These are phyloP conservation scores for Dolomedes plantarius DNA, from an alignment of 2,888 invertebrate species.

Conservation along the genomic window DNA sequence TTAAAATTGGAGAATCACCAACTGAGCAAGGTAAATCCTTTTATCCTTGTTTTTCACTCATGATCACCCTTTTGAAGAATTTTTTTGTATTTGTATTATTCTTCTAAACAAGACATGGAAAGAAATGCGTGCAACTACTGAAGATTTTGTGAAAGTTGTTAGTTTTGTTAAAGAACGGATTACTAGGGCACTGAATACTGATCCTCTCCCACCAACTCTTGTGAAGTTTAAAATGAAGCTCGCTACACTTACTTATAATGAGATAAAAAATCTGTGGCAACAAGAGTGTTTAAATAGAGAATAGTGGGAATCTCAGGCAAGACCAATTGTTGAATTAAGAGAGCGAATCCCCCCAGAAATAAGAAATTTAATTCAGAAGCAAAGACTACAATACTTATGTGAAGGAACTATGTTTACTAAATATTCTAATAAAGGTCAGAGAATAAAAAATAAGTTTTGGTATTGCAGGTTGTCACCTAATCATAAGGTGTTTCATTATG, in stretches of 20 bases:
- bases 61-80: constrained; percentile 96
- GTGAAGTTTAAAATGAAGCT: constrained; percentile 79
- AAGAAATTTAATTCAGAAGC: constrained; percentile 90
- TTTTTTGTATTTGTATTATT: constrained; percentile 94
- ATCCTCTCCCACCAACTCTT: constrained; percentile 76
- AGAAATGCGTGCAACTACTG: constrained; percentile 97
- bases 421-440: constrained; percentile 85
- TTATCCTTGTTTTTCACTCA: constrained; percentile 96
- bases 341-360: constrained; percentile 96
- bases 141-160: constrained; percentile 96
- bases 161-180: constrained; percentile 96
- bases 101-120: constrained; percentile 98
- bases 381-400: constrained; percentile 90
- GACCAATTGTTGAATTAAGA: constrained; percentile 82
- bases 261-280: constrained; percentile 94
- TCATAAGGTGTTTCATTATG: constrained; percentile 95
- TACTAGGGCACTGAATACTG: constrained; percentile 83
- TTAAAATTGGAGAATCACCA: constrained; percentile 91
- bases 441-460: constrained; percentile 96
- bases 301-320: constrained; percentile 94
- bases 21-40: constrained; percentile 91
- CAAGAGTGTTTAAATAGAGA: constrained; percentile 86
- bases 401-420: constrained; percentile 96
- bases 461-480: constrained; percentile 95
- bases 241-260: constrained; percentile 89